A percentile compares a stretch with the other conserved stretches of the same genome.
phyloP scores from a whole-genome alignment of 2,113 vertebrate species.

The Bagarius yarrelli region DNA sequence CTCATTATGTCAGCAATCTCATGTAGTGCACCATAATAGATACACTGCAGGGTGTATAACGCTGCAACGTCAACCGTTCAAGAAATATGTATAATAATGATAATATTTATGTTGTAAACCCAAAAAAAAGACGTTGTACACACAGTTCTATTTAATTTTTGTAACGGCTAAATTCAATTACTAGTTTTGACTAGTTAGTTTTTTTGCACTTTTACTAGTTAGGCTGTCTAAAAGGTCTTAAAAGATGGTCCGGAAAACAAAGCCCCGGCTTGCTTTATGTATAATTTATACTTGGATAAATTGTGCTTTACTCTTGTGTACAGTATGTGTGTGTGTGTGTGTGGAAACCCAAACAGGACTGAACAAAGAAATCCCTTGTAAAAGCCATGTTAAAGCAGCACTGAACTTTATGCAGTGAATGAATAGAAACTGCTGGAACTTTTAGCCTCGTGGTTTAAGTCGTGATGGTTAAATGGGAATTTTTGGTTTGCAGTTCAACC shows the following conservation, averaged over 20 bases:
- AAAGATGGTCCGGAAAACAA: not conserved
- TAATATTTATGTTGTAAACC: not conserved
- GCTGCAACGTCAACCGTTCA: slow-evolving; percentile 12
- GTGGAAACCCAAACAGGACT: slow-evolving; percentile 25
- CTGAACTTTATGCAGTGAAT: slow-evolving; percentile 36
- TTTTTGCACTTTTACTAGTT: not conserved
- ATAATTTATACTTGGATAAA: slow-evolving; percentile 16
- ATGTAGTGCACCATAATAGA: slow-evolving; percentile 17
- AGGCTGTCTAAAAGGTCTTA: not conserved
- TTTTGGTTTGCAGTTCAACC: slow-evolving; percentile 11
- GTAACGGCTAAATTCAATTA: not conserved
- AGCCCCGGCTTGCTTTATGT: not conserved
- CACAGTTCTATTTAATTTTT: too few species aligned
- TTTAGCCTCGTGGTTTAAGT: slow-evolving; percentile 14
- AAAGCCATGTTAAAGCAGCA: slow-evolving; percentile 28
- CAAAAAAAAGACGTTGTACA: not conserved
- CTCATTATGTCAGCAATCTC: slow-evolving; percentile 17
- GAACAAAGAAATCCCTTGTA: slow-evolving; percentile 45
- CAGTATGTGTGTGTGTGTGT: not conserved
- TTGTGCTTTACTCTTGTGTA: slow-evolving; percentile 26
- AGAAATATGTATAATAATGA: not conserved
- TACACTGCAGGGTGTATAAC: slow-evolving; percentile 14
- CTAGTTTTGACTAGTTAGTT: not conserved
- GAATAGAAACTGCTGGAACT: slow-evolving; percentile 42
- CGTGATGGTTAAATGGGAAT: slow-evolving; percentile 30